These are phyloP conservation scores for Erythrolamprus reginae DNA, from an alignment of 2,113 vertebrate genomes.

Conservation along the genomic window DNA sequence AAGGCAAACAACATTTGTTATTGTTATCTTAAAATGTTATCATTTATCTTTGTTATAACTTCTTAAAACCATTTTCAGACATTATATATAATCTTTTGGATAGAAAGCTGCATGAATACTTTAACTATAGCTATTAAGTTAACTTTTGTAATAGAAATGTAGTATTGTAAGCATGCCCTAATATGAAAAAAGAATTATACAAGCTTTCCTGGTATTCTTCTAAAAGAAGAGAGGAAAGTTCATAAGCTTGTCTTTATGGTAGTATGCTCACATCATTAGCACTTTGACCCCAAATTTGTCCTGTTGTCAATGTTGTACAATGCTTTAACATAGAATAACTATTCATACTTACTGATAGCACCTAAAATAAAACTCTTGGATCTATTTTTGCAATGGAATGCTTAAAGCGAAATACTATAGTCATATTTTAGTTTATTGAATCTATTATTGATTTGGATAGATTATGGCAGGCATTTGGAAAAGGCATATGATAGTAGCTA, in stretches of 20 bases:
- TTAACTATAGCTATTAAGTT: not conserved
- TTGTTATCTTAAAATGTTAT: not conserved
- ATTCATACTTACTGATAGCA: not conserved
- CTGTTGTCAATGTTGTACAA: not conserved
- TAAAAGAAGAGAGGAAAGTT: not conserved
- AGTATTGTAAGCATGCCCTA: not conserved
- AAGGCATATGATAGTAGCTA: not conserved
- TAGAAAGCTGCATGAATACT: not conserved
- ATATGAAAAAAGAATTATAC: not conserved
- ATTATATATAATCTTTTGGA: not conserved
- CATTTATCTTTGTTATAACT: not conserved
- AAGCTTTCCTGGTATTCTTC: not conserved
- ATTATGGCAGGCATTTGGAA: not conserved
- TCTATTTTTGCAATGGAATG: not conserved
- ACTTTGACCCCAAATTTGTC: not conserved
- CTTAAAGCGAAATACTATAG: not conserved
- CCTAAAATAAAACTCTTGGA: not conserved
- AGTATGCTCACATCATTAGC: not conserved
- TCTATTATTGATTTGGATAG: not conserved
- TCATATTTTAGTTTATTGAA: not conserved
- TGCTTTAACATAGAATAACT: not conserved
- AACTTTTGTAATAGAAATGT: not conserved
- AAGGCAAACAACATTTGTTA: not conserved
- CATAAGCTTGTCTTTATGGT: not conserved
- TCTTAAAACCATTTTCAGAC: conserved; percentile 4